Evolutionary conservation across 64 coral and sea anemone genomes (phyloP), one percentile per base, ranked within the genome.

Genomic region (Catalaphyllia jardinei): DNA sequence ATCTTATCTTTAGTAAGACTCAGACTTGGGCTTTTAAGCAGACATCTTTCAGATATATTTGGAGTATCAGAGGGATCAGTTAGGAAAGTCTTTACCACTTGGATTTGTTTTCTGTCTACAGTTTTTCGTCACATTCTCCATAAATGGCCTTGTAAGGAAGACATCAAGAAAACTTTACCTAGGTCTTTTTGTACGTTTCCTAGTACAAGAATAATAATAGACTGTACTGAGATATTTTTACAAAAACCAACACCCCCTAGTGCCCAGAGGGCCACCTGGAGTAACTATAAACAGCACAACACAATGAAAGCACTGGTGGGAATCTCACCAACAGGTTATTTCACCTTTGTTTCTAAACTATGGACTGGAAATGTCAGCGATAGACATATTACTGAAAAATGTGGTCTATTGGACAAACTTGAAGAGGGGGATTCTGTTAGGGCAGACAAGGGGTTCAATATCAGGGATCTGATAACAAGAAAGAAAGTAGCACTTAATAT

Each of bases 91-190:
- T 76, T 91, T 52, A 91, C 80, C 4, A 91, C 80, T 8, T 91
- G 89, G 91, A 13, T 93, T 76, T 93, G 91, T 39, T 93, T 93
- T 82, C 62, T 93, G 14, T 72, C 91, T 60, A 75, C 59, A 30
- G 22, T 82, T 65, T 93, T 93, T 54, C 79, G 74, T 42, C 38
- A 88, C 20, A 76, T 60, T 63, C 78, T 93, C 38, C 55, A 88
- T 52, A 79, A 74, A 42, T 93, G 86, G 78, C 91, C 91, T 62
- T 61, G 77, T 60, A 75, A 88, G 27, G 78, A 80, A 25, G 86
- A 29, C 27, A 61, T 93, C 0, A 93, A 82, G 74, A 72, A 62
- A 82, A 80, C 79, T 71, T 60, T 93, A 2, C 91, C 91, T 50
- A 4, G 86, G 10, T 29, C 77, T 19, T 93, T 93, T 73, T 16